phyloP scores from a whole-genome alignment of 1,140 invertebrate species.

The Megalopta genalis region DNA sequence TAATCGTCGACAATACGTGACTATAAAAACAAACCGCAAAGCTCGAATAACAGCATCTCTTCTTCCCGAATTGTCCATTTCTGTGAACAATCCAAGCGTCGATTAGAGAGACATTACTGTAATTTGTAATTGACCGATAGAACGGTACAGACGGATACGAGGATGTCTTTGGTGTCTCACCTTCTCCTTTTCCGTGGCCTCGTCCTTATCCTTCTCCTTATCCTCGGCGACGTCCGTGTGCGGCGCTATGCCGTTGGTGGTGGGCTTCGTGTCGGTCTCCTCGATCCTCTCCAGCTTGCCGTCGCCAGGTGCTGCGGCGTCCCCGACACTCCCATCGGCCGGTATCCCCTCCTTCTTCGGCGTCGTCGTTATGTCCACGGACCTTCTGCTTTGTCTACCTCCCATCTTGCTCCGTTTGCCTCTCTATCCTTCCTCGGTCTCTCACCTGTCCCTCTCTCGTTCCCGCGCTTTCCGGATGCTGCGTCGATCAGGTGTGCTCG shows the following conservation, averaged over 20 bases:
- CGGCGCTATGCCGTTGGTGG: constrained; percentile 85
- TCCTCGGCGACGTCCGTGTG: constrained; percentile 83
- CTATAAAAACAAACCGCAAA: too few relatives aligned
- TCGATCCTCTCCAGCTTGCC: constrained; percentile 86
- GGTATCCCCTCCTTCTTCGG: constrained; percentile 85
- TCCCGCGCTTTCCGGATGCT: constrained; percentile 31
- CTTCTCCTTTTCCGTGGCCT: constrained; percentile 83
- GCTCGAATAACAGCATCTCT: too few relatives aligned
- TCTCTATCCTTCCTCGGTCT: constrained; percentile 44
- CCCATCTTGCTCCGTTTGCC: constrained; percentile 83
- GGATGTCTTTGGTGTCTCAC: neutral
- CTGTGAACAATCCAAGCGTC: too few relatives aligned
- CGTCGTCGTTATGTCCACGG: constrained; percentile 90
- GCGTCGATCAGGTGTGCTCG: constrained; percentile 29
- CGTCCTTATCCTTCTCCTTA: constrained; percentile 85
- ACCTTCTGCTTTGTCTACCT: constrained; percentile 91
- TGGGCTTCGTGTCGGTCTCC: constrained; percentile 84
- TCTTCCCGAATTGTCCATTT: too few relatives aligned
- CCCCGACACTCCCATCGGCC: constrained; percentile 81
- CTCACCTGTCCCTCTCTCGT: constrained; percentile 38
- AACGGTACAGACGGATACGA: too few relatives aligned
- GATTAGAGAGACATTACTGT: too few relatives aligned
- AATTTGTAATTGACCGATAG: too few relatives aligned
- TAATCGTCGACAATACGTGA: too few relatives aligned
- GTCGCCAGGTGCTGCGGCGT: constrained; percentile 82